These are phyloP conservation scores for Sarcophaga caerulescens DNA, from an alignment of 2,888 invertebrate genomes.

Conservation along the genomic window DNA sequence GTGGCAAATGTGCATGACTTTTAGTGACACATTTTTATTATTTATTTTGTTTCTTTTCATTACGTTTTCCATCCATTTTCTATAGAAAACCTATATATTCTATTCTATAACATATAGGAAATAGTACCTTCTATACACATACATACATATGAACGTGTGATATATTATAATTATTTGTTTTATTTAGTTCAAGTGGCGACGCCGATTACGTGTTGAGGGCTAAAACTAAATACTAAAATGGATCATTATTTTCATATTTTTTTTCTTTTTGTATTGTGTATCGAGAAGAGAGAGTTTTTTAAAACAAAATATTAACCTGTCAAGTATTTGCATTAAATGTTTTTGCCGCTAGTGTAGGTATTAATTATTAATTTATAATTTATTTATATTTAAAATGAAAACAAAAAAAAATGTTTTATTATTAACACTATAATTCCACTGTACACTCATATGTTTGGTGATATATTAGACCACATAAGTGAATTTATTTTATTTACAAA, in stretches of 20 bases:
- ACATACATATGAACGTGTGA: background rate
- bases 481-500: too few relatives aligned
- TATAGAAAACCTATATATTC: background rate
- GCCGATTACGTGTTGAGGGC: background rate
- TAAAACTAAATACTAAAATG: constrained; percentile 16
- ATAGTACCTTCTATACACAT: background rate
- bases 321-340: background rate
- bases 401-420: background rate
- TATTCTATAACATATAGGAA: background rate
- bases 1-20: constrained; percentile 22
- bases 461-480: too few relatives aligned
- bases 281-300: background rate
- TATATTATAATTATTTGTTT: background rate
- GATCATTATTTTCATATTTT: background rate
- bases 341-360: background rate
- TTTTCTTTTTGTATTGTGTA: background rate
- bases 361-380: constrained; percentile 21
- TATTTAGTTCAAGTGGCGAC: constrained; percentile 19
- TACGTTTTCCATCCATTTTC: background rate
- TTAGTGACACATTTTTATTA: constrained; percentile 21
- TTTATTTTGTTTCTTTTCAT: constrained; percentile 14
- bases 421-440: background rate
- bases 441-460: background rate
- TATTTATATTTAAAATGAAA: constrained; percentile 1
- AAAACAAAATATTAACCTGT: constrained; percentile 4